These are phyloP conservation scores for Prunella strophiata DNA, from an alignment of 2,797 vertebrate species.

Conservation along the genomic window DNA sequence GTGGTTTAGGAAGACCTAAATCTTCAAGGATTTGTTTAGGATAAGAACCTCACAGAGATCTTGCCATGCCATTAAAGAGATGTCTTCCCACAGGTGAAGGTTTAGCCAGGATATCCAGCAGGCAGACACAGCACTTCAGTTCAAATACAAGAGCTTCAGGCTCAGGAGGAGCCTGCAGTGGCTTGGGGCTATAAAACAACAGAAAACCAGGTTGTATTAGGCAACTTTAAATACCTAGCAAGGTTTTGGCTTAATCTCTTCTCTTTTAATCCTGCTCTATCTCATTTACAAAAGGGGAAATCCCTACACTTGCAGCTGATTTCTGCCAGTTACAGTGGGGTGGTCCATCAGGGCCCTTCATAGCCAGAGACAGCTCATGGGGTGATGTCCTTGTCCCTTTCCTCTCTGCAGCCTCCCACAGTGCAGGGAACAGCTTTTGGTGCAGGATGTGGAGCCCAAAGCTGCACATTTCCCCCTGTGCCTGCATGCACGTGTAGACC, in stretches of 20 bases:
- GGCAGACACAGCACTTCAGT: background rate
- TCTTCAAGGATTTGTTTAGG: background rate
- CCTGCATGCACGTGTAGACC: fast-evolving
- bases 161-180: background rate
- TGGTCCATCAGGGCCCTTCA: fast-evolving
- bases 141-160: background rate
- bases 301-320: background rate
- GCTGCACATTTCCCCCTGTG: background rate
- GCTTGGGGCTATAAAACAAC: background rate
- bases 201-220: background rate
- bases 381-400: background rate
- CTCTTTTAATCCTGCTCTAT: background rate
- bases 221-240: background rate
- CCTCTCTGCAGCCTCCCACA: background rate
- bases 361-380: background rate
- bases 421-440: background rate
- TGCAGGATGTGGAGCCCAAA: background rate
- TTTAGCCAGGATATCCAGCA: background rate
- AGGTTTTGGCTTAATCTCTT: background rate
- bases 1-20: background rate
- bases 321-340: background rate
- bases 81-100: background rate
- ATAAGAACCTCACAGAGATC: background rate
- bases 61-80: background rate
- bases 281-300: background rate